Base-by-base conservation (phyloP, 2,888 invertebrate species). In the Nephrocerus scutellatus region DNA sequence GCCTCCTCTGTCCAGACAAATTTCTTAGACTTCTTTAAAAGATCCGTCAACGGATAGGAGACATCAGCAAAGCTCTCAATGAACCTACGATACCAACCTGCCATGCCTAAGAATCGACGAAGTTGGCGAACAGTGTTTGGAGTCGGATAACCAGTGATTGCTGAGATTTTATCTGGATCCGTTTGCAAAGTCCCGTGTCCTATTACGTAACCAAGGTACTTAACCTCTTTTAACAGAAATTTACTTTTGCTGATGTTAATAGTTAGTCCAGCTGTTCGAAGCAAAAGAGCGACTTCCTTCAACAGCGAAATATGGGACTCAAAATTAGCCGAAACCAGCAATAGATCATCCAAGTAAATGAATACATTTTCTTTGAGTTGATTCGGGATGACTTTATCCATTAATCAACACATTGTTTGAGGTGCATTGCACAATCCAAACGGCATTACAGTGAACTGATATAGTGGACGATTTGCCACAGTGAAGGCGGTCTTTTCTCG, bases 361-460 rank as follows among this genome's bases (percentile, higher is more conserved):
- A 36, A 36, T 6, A 36, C 28, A 7, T n/a, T 16, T 13, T 25
- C 13, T 6, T 15, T 8, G 10, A 35, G 20, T 5, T 16, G 5
- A 19, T 25, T n/a, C 4, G 35, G 47, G 14, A 46, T 44, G 4
- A 49, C 34, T 9, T 14, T 8, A 23, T 48, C 43, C 42, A 46
- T 46, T 8, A 41, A 10, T 6, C 43, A 26, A 10, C 43, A 37
- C 35, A 48, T 33, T 12, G 42, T 42, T 21, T 36, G 35, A 3
- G 47, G 31, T 1, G 42, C 45, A 12, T 43, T 44, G 4, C 43
- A 39, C 7, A 48, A 32, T 3, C 44, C 43, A 14, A 48, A 50
- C 6, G 47, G 44, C 44, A 47, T 48, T 2, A 40, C 36, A 1
- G 28, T 36, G 22, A 46, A 48, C n/a, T 49, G 48, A 9, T 48